A percentile compares a stretch with the other conserved stretches of the same genome.
Conservation (phyloP, 2,113 vertebrate genomes). For the Passer domesticus region DNA sequence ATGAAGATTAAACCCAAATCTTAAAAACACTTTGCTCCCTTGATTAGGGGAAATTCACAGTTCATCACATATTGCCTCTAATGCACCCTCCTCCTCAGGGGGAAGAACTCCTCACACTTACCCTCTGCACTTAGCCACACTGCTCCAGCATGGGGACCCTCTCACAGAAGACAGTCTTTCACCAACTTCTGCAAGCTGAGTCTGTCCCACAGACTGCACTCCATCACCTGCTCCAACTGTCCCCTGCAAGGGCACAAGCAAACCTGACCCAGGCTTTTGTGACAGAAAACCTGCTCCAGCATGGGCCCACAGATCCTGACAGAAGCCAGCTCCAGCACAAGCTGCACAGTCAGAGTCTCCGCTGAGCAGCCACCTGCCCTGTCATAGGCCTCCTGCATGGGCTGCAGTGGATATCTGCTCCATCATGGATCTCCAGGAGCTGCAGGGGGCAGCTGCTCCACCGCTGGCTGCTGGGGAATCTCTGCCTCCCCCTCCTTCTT, state of each 20-base stretch:
- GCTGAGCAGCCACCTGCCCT: fast-evolving
- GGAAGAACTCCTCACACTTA: not conserved
- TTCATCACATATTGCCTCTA: not conserved
- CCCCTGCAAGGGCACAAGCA: not conserved
- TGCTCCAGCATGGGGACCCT: not conserved
- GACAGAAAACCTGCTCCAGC: not conserved
- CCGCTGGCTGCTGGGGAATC: too few species aligned
- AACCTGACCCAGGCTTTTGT: not conserved
- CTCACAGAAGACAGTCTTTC: too few species aligned
- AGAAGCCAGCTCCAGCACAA: not conserved
- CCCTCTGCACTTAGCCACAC: too few species aligned
- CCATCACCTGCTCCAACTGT: not conserved
- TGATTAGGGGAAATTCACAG: not conserved
- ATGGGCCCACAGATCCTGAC: not conserved
- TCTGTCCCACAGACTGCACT: not conserved
- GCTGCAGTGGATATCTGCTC: not conserved
- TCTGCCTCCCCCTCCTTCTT: not conserved
- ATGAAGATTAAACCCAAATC: not conserved
- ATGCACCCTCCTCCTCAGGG: not conserved
- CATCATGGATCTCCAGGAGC: not conserved
- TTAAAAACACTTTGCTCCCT: not conserved
- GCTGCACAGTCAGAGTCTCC: not conserved
- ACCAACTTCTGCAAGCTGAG: not conserved
- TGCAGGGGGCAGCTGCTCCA: not conserved
- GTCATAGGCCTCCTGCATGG: not conserved